Percentiles rank a stretch among this genome's conserved stretches.
phyloP scores from a whole-genome alignment of 2,113 vertebrate genomes.

The Rhinogobius similis region DNA sequence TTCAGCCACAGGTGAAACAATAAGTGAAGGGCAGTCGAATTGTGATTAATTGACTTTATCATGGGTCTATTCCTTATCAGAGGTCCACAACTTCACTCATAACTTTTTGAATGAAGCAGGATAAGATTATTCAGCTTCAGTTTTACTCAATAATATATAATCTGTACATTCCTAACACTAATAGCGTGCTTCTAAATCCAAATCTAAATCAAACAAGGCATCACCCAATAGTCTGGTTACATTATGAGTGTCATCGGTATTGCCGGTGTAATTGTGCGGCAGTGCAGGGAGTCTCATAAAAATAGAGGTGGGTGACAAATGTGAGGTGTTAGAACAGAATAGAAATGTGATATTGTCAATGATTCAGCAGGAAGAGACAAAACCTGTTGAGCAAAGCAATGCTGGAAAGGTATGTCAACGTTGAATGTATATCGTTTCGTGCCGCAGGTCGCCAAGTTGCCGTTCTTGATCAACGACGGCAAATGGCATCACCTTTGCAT shows the following conservation, averaged over 20 bases:
- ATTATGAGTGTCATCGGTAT: not conserved
- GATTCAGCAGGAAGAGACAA: constrained; percentile 24
- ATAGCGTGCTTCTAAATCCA: not conserved
- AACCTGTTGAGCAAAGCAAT: not conserved
- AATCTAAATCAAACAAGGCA: not conserved
- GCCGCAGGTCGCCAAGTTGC: constrained; percentile 90
- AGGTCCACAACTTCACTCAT: no score
- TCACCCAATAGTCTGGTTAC: not conserved
- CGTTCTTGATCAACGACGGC: constrained; percentile 92
- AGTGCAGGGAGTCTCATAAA: constrained; percentile 9
- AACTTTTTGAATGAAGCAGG: no score
- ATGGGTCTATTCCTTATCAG: no score
- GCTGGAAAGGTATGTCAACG: constrained; percentile 1
- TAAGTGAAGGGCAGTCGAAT: no score
- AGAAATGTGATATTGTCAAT: constrained; percentile 15
- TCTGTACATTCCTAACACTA: not conserved
- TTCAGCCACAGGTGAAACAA: no score
- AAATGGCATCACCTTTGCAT: constrained; percentile 98
- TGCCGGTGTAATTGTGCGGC: constrained; percentile 13
- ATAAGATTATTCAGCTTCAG: no score
- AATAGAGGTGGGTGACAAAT: constrained; percentile 27
- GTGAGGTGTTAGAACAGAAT: constrained; percentile 15
- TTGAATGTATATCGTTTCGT: not conserved
- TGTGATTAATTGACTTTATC: no score
- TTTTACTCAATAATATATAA: no score